Conservation (phyloP, 2,113 vertebrate genomes). For the rabbit (Oryctolagus cuniculus) region DNA sequence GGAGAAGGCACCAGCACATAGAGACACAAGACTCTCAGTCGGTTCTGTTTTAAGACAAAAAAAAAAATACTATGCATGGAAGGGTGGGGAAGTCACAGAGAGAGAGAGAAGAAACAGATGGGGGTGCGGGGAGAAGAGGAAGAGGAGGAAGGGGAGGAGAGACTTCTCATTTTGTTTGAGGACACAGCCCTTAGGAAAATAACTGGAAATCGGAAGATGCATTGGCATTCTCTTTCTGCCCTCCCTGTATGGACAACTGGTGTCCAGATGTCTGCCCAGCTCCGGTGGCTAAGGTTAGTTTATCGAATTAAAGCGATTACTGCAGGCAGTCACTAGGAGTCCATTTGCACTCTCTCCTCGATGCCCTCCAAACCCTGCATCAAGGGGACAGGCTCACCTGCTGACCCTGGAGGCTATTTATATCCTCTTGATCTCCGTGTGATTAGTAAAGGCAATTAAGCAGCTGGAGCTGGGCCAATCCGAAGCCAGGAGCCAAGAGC, state of each 20-base stretch:
- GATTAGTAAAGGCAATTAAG: conserved; percentile 73
- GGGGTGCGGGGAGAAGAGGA: fast-evolving
- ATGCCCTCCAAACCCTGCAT: not conserved
- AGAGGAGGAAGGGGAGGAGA: fast-evolving
- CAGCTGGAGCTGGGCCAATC: not conserved
- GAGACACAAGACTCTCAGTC: not conserved
- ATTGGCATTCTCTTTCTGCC: not conserved
- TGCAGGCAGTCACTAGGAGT: not conserved
- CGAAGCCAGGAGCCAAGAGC: too few relatives aligned
- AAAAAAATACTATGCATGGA: not conserved
- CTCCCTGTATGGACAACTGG: not conserved
- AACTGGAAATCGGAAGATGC: not conserved
- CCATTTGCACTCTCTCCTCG: not conserved
- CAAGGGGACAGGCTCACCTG: not conserved
- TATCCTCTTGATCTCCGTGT: conserved; percentile 29
- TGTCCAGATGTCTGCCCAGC: not conserved
- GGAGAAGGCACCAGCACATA: not conserved
- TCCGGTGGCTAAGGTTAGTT: not conserved
- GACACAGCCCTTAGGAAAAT: not conserved
- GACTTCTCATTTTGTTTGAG: not conserved
- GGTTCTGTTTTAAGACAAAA: not conserved
- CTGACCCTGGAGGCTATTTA: conserved; percentile 45
- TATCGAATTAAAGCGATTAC: conserved; percentile 23
- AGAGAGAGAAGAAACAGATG: too few relatives aligned
- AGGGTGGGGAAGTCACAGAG: fast-evolving